Base-by-base conservation (phyloP, 2,113 vertebrate species). In the Colistium nudipinnis region DNA sequence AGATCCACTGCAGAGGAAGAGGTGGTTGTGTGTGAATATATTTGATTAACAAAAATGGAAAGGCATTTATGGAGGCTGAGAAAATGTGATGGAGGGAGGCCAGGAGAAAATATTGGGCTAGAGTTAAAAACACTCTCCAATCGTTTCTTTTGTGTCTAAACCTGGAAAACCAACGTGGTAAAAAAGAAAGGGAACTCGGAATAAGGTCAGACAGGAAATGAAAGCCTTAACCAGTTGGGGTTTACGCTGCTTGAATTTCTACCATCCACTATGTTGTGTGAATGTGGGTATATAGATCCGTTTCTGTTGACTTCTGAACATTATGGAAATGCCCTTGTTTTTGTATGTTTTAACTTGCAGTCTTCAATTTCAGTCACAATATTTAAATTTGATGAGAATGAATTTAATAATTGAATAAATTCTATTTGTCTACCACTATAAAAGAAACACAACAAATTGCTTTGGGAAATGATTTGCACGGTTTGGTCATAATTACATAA, bases 11-110 rank as follows among this genome's bases (percentile, higher is more conserved):
- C 69, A 84, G 86, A 88, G 74, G 76, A 70, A 52, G 85, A 82
- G 84, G 81, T 84, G 83, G 85, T 88, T 87, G 85, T 88, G 84
- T 88, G 85, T 90, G 88, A 90, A 92, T 91, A 87, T 89, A 85
- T 91, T 92, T 89, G 91, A 91, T 91, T 90, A 88, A 86, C 84
- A 83, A 70, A 91, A 87, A 87, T 89, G 80, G 83, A 88, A 78
- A 77, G 84, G 77, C 69, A 84, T 85, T 89, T 88, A 81, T 78
- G 81, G 22, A 78, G 44, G 55, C 59, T 69, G 80, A 76, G 65
- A 73, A 65, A 81, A 78, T 74, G 57, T 64, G 73, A 65, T 6
- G 35, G 9, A 52, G 70, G 44, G 38, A 36, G 0, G 56, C 41
- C 44, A n/a, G 25, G 25, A 74, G 68, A 71, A 73, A 83, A 81